phyloP scores from a whole-genome alignment of 1,140 invertebrate genomes.

The Anthonomus grandis region DNA sequence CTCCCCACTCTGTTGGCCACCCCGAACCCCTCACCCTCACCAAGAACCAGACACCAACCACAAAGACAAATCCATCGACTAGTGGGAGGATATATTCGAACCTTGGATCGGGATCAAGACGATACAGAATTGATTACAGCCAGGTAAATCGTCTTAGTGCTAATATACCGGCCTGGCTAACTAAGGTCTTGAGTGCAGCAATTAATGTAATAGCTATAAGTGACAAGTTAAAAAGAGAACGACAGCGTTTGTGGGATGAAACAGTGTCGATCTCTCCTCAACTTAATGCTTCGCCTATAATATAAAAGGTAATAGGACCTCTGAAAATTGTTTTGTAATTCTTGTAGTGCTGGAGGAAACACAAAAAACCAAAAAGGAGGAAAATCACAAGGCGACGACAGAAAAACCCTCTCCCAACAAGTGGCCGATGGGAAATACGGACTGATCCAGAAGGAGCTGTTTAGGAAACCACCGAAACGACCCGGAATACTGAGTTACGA shows the following conservation, averaged over 20 bases:
- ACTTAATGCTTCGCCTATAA: no score
- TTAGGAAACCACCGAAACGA: slow-evolving; percentile 60
- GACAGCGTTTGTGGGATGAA: slow-evolving; percentile 46
- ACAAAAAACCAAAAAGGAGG: slow-evolving; percentile 53
- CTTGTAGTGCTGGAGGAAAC: slow-evolving; percentile 56
- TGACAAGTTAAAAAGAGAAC: no score
- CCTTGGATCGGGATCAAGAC: slow-evolving; percentile 36
- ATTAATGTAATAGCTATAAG: no score
- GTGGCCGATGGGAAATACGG: slow-evolving; percentile 87
- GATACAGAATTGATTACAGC: slow-evolving; percentile 46
- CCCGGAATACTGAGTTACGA: slow-evolving; percentile 80
- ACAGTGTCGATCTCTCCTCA: no score
- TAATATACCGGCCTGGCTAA: no score
- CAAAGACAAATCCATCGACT: slow-evolving; percentile 44
- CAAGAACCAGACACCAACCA: slow-evolving; percentile 5
- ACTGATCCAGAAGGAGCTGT: slow-evolving; percentile 81
- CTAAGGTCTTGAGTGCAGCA: no score
- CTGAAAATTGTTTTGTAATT: no score
- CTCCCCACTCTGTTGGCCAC: background rate
- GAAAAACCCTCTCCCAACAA: slow-evolving; percentile 79
- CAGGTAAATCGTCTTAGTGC: no score
- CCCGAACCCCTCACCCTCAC: background rate
- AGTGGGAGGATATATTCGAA: slow-evolving; percentile 59
- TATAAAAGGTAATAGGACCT: no score
- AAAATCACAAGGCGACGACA: slow-evolving; percentile 60